phyloP scores from a whole-genome alignment of 2,888 invertebrate genomes.

The Polylopha cassiicola region DNA sequence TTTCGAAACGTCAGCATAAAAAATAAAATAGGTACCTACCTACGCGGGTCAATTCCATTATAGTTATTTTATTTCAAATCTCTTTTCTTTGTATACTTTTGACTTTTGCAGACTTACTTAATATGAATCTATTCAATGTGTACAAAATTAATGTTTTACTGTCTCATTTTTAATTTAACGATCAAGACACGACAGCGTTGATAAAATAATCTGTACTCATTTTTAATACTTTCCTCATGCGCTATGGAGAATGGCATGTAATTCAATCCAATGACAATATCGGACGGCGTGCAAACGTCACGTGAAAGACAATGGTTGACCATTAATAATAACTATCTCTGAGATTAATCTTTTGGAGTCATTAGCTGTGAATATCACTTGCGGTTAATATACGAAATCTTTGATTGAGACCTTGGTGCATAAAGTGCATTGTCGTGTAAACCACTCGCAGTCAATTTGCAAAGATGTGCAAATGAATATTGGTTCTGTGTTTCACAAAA shows the following conservation, averaged over 20 bases:
- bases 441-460: slow-evolving; percentile 62
- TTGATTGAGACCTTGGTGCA: slow-evolving; percentile 59
- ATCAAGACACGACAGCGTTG: slow-evolving; percentile 11
- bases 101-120: too few relatives aligned
- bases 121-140: too few relatives aligned
- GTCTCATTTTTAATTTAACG: slow-evolving; percentile 22
- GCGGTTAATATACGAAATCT: slow-evolving; percentile 65
- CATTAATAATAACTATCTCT: slow-evolving; percentile 73
- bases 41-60: too few relatives aligned
- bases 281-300: slow-evolving; percentile 59
- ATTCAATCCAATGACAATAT: slow-evolving; percentile 49
- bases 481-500: slow-evolving; percentile 39
- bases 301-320: slow-evolving; percentile 66
- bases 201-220: slow-evolving; percentile 13
- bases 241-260: slow-evolving; percentile 17
- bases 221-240: slow-evolving; percentile 6
- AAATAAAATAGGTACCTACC: too few relatives aligned
- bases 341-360: slow-evolving; percentile 71
- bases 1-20: too few relatives aligned
- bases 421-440: slow-evolving; percentile 75
- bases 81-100: too few relatives aligned
- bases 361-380: slow-evolving; percentile 59
- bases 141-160: slow-evolving; percentile 15
- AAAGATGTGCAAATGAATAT: slow-evolving; percentile 61
- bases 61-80: too few relatives aligned